These are phyloP conservation scores for Phortica okadai DNA, from an alignment of 2,888 invertebrate species.

Conservation along the genomic window DNA sequence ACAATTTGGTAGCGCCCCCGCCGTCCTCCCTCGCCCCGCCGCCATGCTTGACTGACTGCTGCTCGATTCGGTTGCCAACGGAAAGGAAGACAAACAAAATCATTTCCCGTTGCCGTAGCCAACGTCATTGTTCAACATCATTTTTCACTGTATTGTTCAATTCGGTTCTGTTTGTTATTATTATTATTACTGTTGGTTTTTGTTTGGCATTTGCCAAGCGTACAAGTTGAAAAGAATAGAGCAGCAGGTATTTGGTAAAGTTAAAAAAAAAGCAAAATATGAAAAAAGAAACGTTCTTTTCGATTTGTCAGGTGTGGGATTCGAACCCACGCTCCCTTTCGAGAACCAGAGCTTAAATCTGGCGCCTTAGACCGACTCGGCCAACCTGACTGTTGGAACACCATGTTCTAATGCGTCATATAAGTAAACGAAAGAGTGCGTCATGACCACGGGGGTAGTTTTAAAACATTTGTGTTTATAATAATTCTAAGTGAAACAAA, in stretches of 20 bases:
- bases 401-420: conserved; percentile 51
- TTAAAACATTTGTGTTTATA: background rate
- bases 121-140: conserved; percentile 7
- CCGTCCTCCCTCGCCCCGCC: background rate
- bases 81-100: conserved; percentile 21
- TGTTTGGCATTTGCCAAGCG: background rate
- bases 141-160: conserved; percentile 1
- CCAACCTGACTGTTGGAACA: conserved; percentile 81
- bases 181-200: background rate
- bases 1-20: background rate
- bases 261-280: conserved; percentile 25
- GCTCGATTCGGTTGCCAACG: conserved; percentile 21
- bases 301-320: conserved; percentile 84
- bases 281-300: conserved; percentile 36
- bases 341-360: conserved; percentile 90
- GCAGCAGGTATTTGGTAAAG: background rate
- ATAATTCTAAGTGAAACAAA: no score
- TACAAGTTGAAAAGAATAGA: background rate
- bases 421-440: conserved; percentile 21
- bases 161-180: conserved; percentile 2
- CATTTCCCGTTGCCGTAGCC: conserved; percentile 5
- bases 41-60: background rate
- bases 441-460: conserved; percentile 28
- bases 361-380: conserved; percentile 90
- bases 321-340: conserved; percentile 89